These are phyloP conservation scores for Discoglossus pictus DNA, from an alignment of 2,797 vertebrate genomes.

Conservation along the genomic window DNA sequence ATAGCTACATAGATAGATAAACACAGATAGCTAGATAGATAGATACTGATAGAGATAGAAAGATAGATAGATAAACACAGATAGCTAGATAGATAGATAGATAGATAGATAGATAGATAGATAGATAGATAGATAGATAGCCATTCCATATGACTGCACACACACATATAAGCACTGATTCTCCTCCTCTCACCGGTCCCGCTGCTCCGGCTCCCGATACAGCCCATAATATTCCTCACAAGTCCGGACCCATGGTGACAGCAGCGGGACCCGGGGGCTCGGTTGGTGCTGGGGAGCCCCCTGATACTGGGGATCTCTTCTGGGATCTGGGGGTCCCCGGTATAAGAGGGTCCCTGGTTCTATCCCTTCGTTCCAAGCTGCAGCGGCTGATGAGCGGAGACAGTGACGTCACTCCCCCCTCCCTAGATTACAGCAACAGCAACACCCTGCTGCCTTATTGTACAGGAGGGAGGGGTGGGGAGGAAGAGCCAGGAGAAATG, in stretches of 20 bases:
- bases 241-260: constrained; percentile 34
- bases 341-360: background rate
- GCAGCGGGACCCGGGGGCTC: background rate
- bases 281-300: background rate
- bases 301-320: background rate
- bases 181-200: constrained; percentile 42
- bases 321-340: background rate
- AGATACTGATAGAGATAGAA: too few species aligned
- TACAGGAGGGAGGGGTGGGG: constrained; percentile 11
- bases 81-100: too few species aligned
- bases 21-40: too few species aligned
- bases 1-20: too few species aligned
- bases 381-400: constrained; percentile 45
- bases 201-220: constrained; percentile 64
- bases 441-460: constrained; percentile 45
- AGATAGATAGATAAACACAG: too few species aligned
- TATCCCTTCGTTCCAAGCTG: constrained; percentile 41
- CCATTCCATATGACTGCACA: too few species aligned
- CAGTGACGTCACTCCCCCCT: constrained; percentile 44
- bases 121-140: too few species aligned
- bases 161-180: constrained; percentile 3
- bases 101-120: too few species aligned
- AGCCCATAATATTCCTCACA: constrained; percentile 80
- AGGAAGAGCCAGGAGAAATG: background rate
- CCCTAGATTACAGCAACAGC: constrained; percentile 40